phyloP scores from a whole-genome alignment of 2,797 vertebrate genomes.

The Phyllotis vaccarum region DNA sequence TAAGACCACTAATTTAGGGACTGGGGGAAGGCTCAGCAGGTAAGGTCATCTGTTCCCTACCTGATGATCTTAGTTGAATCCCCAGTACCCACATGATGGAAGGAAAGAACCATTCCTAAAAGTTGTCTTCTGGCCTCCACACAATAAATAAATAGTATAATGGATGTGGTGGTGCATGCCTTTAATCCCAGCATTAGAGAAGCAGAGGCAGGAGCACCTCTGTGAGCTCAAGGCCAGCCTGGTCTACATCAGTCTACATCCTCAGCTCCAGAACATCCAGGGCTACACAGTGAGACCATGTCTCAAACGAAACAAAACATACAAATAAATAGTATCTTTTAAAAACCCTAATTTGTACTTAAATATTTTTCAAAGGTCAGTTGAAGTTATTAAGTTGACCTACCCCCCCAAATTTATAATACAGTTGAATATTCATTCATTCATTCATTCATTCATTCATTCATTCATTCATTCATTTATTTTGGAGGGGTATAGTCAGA shows the following conservation, averaged over 20 bases:
- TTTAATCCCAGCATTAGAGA: background rate
- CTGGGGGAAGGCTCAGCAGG: background rate
- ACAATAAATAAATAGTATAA: background rate
- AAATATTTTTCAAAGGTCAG: slow-evolving; percentile 32
- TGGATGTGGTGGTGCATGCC: background rate
- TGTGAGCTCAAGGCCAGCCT: background rate
- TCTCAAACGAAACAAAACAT: background rate
- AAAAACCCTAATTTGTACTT: slow-evolving; percentile 20
- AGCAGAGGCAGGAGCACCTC: background rate
- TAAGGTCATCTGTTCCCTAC: background rate
- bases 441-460: no score
- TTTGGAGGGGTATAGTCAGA: no score
- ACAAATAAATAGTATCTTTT: background rate
- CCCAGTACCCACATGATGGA: background rate
- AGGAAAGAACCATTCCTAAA: background rate
- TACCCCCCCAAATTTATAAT: background rate
- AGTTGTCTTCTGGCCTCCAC: background rate
- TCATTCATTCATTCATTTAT: background rate
- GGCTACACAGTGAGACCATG: background rate
- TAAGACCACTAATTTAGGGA: background rate
- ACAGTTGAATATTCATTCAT: background rate
- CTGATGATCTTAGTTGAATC: background rate
- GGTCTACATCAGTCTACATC: background rate
- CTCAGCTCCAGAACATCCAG: background rate
- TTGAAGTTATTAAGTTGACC: slow-evolving; percentile 44